Base-by-base conservation (phyloP, 2,113 vertebrate genomes). In the Tyrannus savana region DNA sequence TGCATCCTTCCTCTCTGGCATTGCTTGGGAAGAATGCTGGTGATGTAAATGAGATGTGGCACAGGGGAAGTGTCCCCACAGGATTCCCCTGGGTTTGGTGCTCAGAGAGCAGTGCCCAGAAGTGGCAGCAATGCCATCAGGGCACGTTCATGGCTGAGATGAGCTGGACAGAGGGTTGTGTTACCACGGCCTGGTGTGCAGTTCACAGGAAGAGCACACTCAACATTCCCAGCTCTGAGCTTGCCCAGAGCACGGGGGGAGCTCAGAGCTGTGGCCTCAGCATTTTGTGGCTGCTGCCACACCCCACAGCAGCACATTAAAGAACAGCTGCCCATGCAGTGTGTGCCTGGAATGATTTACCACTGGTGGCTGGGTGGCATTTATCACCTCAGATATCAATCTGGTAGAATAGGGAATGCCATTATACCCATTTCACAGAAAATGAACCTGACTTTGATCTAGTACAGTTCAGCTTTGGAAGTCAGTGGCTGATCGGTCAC, bases 1-100 rank as follows among this genome's bases (percentile, higher is more conserved):
- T 89, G 68, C 69, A 94, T 97, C 84, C 92, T 97, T 90, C 39
- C 64, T 84, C 39, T 77, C 82, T 95, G 74, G 55, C 2, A 1
- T 25, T 93, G 67, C 58, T 90, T 89, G 55, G 87, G 47, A 84
- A 97, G 95, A 94, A 95, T 85, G 33, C 69, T 97, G 35, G 63
- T 95, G 94, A 93, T 90, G 78, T 53, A 92, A 90, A 85, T 76
- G 39, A 92, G 85, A 87, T 93, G 68, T 46, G 52, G 46, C 67
- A 75, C 64, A n/a, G 22, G 39, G 92, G 91, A 93, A 84, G 35
- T 44, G 49, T 84, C 79, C 64, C 46, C 39, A 47, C 60, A 69
- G 19, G 50, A 50, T 95, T 96, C 75, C 49, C 67, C 59, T 52
- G 31, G 21, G 50, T 88, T 85, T 25, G 21, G 74, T 58, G 59